These are phyloP conservation scores for Polyergus mexicanus DNA, from an alignment of 1,140 invertebrate species.

Conservation along the genomic window DNA sequence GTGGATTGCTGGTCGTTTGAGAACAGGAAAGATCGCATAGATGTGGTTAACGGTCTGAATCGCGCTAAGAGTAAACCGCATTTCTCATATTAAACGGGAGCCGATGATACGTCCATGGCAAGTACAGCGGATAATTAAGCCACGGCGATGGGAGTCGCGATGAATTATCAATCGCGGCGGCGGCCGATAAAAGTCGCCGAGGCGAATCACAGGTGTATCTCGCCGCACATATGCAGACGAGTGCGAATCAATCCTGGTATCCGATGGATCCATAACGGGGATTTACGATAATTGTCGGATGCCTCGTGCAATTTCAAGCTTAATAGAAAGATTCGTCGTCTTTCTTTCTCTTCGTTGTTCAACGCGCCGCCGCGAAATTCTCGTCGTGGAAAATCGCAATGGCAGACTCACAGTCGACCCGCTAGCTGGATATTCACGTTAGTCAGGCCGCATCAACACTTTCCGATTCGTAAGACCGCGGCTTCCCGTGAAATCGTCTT, in stretches of 20 bases:
- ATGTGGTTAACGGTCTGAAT: constrained; percentile 30
- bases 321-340: constrained; percentile 54
- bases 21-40: constrained; percentile 16
- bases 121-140: constrained; percentile 70
- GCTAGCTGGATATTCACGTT: constrained; percentile 11
- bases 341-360: constrained; percentile 22
- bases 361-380: constrained; percentile 20
- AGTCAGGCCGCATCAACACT: constrained; percentile 60
- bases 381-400: constrained; percentile 55
- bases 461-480: constrained; percentile 9
- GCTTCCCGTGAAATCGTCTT: constrained; percentile 65
- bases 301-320: constrained; percentile 77
- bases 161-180: constrained; percentile 69
- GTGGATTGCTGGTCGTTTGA: not conserved
- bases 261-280: constrained; percentile 67
- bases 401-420: not conserved
- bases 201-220: constrained; percentile 40
- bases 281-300: constrained; percentile 76
- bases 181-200: constrained; percentile 65
- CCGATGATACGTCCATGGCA: constrained; percentile 33
- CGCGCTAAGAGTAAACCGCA: not conserved
- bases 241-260: constrained; percentile 62
- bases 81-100: constrained; percentile 48
- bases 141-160: constrained; percentile 64
- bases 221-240: constrained; percentile 53